Base-by-base conservation (phyloP, 2,113 vertebrate species). In the Gymnorhina tibicen region DNA sequence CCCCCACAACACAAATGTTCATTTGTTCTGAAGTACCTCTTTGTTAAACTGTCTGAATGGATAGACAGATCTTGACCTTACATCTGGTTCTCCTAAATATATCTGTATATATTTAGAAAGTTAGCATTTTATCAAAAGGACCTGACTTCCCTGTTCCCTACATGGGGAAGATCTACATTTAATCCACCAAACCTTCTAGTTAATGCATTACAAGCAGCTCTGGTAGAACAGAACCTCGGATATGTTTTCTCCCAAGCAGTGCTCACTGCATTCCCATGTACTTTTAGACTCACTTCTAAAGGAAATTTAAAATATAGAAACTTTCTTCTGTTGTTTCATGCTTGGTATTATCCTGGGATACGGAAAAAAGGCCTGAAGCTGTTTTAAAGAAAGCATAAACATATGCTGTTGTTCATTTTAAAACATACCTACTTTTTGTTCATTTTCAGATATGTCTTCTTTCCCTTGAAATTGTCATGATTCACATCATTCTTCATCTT, bases 331-430 rank as follows among this genome's bases (percentile, higher is more conserved):
- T 69, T 88, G 24, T 82, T 96, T 85, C 59, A 64, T 82, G 41
- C 35, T 74, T 66, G 20, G 19, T 91, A 67, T 91, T 79, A 42
- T 78, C 50, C 37, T 84, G 73, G 69, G 75, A 95, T 74, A 92
- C 39, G 88, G 72, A 75, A 50, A 82, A 87, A 39, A 50, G 32
- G 56, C 87, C 79, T 80, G 60, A 68, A 87, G 78, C 80, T 96
- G 86, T 83, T 97, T 97, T 94, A 88, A 92, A 96, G 94, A 89
- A 95, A 91, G 17, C 49, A 74, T 17, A 93, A 92, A 70, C 84
- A 46, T 87, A 84, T 64, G 49, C 75, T 94, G 52, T 39, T 78
- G 30, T 55, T 52, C 7, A 79, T 81, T 96, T 97, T 94, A 87
- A 94, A 96, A 77, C 88, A 68, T 50, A 69, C 63, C 66, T 84